Base-by-base conservation (phyloP, 2,113 vertebrate species). In the Elephas maximus region DNA sequence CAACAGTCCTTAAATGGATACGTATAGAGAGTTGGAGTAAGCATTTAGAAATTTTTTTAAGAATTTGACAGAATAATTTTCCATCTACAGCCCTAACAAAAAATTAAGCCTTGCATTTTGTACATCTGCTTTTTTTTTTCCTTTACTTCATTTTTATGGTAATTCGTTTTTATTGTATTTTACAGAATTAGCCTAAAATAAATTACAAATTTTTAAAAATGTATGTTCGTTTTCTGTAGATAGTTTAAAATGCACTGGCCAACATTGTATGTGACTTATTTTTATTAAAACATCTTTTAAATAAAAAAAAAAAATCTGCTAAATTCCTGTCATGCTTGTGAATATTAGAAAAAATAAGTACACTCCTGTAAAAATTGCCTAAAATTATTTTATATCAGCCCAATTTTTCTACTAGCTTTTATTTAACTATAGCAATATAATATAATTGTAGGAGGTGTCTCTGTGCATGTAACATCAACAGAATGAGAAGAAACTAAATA, bases 161-260 rank as follows among this genome's bases (percentile, higher is more conserved):
- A 76, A 93, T 63, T 37, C n/a, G 87, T 81, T 96, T 91, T 83
- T 51, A 60, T 48, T 57, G 1, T n/a, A 67, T 62, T 76, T 92
- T 90, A 45, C 6, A 28, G 44, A 91, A 83, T 78, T 69, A 10
- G 1, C 62, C 69, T 67, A 1, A 41, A 83, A 21, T 51, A 2
- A 3, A 77, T 63, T 76, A 67, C 4, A 57, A 12, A 28, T 85
- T 79, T 80, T 23, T 6, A 89, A 79, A 88, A 41, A 77, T 76
- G 14, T 4, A 60, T 82, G 1, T 20, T 91, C 33, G 8, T 93
- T 91, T 12, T 20, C 4, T n/a, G 60, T 28, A 53, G 2, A 41
- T 44, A 24, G 8, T 80, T 88, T 84, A 95, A 92, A 37, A 85
- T 53, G 26, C 41, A 57, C 62, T 30, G 26, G 28, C 41, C 12